phyloP scores from a whole-genome alignment of 1,140 invertebrate species.

The Magallana ariakensis region DNA sequence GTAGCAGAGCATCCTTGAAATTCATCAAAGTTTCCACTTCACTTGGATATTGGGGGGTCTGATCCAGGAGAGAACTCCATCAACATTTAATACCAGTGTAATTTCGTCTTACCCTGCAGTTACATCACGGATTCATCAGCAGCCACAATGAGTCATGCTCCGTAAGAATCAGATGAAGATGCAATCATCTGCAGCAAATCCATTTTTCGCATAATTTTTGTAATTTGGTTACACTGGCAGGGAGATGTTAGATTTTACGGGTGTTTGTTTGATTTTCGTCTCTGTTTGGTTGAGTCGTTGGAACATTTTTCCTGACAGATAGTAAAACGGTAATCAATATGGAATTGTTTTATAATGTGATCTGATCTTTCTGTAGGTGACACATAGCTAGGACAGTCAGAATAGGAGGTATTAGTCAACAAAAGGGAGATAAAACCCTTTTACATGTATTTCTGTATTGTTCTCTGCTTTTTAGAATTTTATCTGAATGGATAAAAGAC shows the following conservation, averaged over 20 bases:
- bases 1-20: background rate
- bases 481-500: too few species aligned
- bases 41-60: background rate
- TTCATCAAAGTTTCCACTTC: background rate
- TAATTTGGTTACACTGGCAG: conserved; percentile 19
- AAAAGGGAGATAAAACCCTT: too few species aligned
- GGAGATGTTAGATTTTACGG: background rate
- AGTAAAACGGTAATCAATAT: background rate
- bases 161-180: background rate
- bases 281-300: background rate
- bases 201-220: conserved; percentile 24
- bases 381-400: background rate
- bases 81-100: conserved; percentile 30
- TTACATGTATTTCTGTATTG: too few species aligned
- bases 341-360: background rate
- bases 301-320: background rate
- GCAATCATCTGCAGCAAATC: conserved; percentile 27
- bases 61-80: conserved; percentile 1
- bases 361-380: background rate
- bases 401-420: too few species aligned
- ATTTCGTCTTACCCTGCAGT: conserved; percentile 1
- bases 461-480: too few species aligned
- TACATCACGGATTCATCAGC: conserved; percentile 4
- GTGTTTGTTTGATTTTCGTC: background rate
- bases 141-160: background rate